Conservation (phyloP, 2,888 invertebrate species). For the Hirtodrosophila confusa region DNA sequence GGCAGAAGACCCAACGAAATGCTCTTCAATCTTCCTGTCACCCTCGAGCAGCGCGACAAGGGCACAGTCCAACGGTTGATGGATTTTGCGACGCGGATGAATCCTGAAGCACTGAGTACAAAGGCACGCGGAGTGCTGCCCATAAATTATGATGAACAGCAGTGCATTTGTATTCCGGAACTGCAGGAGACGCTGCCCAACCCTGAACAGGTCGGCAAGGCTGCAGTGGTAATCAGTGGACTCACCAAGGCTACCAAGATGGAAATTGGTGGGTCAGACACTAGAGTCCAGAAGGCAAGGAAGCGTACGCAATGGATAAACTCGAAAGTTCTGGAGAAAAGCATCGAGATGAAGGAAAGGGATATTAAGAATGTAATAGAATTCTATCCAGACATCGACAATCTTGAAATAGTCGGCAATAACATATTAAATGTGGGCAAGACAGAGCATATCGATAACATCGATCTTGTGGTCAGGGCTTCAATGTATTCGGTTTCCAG, state of each 20-base stretch:
- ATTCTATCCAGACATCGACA: slow-evolving; percentile 67
- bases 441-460: slow-evolving; percentile 22
- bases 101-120: slow-evolving; percentile 42
- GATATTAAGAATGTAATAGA: slow-evolving; percentile 69
- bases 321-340: slow-evolving; percentile 59
- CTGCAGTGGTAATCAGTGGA: slow-evolving; percentile 69
- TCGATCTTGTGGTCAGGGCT: slow-evolving; percentile 28
- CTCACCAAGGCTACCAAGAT: slow-evolving; percentile 43
- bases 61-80: slow-evolving; percentile 68
- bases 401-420: slow-evolving; percentile 68
- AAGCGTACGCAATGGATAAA: slow-evolving; percentile 58
- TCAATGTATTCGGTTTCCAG: slow-evolving; percentile 55
- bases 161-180: slow-evolving; percentile 33
- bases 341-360: slow-evolving; percentile 37
- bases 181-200: slow-evolving; percentile 69
- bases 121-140: slow-evolving; percentile 27
- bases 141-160: slow-evolving; percentile 25
- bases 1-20: slow-evolving; percentile 60
- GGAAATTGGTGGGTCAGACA: slow-evolving; percentile 48
- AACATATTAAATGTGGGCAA: background rate
- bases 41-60: slow-evolving; percentile 68
- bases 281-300: fast-evolving
- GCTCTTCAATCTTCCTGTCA: slow-evolving; percentile 66
- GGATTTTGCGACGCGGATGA: slow-evolving; percentile 71
- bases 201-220: slow-evolving; percentile 44